Evolutionary conservation across 2,888 invertebrate genomes (phyloP), one percentile per base, ranked within the genome.

Genomic region (Microplitis deprimator): DNA sequence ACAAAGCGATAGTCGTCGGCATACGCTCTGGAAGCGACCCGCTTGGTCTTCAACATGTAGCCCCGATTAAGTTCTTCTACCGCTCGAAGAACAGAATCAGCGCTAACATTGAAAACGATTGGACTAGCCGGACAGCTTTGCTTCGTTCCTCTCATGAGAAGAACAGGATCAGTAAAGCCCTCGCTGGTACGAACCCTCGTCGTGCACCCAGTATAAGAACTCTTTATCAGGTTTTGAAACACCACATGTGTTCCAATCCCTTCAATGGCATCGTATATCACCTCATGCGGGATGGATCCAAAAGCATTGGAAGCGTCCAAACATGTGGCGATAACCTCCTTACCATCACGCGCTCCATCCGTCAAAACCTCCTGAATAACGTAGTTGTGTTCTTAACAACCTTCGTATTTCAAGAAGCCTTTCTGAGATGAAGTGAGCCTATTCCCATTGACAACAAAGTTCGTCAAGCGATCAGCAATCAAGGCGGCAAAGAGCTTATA

Each of bases 251-350:
- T 83, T 0, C 77, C 10, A 7, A 79, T 73, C 0, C 75, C 81
- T 0, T 73, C 8, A 29, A 84, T 82, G 1, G 83, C 83, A 38
- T 72, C 75, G 20, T 77, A 77, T 65, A 87, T 83, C 13, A 84
- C 80, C 7, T 70, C 68, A 76, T 89, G 89, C 17, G 89, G 87
- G 4, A 90, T 79, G 6, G 86, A 86, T 0, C 85, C 86, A 77
- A 90, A 89, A 1, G 90, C 89, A 59, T 90, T 90, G 7, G 85
- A 76, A 4, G 89, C 78, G 75, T 90, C 88, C 65, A 89, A 77
- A 86, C 87, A 89, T 5, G 87, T 85, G 0, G 89, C 81, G 13
- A 82, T 82, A 5, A 85, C 62, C 20, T 81, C 77, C 41, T 71
- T 77, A 0, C 77, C 62, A 5, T 70, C 75, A 20, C 77, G 50